Conservation (phyloP, 2,888 invertebrate species). For the Thysanoteuthis rhombus region DNA sequence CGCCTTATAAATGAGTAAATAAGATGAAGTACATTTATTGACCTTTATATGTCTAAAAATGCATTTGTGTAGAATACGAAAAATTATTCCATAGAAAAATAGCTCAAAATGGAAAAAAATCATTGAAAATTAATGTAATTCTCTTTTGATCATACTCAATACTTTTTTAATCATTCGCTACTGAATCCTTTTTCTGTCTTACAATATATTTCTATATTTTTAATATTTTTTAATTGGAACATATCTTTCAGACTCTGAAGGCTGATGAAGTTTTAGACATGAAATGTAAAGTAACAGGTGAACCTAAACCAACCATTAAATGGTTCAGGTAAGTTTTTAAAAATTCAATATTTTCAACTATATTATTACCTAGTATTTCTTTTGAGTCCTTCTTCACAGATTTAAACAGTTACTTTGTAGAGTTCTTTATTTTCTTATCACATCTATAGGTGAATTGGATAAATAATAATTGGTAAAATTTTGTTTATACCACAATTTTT, state of each 20-base stretch:
- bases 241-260: not conserved
- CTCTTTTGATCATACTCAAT: not conserved
- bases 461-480: not conserved
- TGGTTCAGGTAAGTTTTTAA: conserved; percentile 85
- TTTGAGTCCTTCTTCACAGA: not conserved
- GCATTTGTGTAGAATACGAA: not conserved
- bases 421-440: not conserved
- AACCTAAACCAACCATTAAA: conserved; percentile 87
- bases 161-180: not conserved
- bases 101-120: not conserved
- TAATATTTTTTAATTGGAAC: not conserved
- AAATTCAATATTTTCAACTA: not conserved
- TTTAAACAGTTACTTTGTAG: not conserved
- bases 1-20: not conserved
- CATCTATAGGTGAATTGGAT: too few relatives aligned
- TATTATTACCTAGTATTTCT: not conserved
- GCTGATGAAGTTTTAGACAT: not conserved
- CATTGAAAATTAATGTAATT: not conserved
- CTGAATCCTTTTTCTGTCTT: not conserved
- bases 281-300: conserved; percentile 83
- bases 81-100: not conserved
- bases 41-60: not conserved
- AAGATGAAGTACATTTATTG: not conserved
- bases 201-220: not conserved
- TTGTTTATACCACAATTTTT: too few relatives aligned